phyloP scores from a whole-genome alignment of 2,797 vertebrate genomes.

The Oryzias sinensis region DNA sequence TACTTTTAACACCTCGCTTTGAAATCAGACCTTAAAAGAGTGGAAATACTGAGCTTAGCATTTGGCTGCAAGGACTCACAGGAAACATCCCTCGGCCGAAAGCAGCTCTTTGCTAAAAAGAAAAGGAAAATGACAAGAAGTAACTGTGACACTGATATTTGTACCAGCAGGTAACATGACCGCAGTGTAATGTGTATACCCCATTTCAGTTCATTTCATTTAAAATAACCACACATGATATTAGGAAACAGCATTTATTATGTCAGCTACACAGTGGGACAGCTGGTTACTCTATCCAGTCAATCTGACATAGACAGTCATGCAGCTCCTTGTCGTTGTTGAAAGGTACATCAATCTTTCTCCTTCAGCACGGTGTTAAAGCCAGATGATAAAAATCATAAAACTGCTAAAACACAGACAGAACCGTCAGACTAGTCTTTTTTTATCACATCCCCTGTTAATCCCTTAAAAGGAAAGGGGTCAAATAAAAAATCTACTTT shows the following conservation, averaged over 20 bases:
- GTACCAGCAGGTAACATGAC: not conserved
- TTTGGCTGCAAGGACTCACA: no score
- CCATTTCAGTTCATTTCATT: not conserved
- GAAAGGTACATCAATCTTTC: constrained; percentile 74
- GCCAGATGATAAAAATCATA: constrained; percentile 71
- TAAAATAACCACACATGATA: not conserved
- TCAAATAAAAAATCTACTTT: constrained; percentile 43
- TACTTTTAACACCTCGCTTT: no score
- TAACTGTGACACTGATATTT: not conserved
- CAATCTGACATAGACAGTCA: constrained; percentile 47
- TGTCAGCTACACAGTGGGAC: constrained; percentile 18
- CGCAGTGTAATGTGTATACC: not conserved
- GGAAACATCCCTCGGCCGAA: no score
- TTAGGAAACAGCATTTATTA: not conserved
- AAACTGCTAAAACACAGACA: constrained; percentile 68
- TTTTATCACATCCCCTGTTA: constrained; percentile 13
- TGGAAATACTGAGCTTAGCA: no score
- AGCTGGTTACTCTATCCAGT: constrained; percentile 34
- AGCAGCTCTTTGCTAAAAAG: no score
- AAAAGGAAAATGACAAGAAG: no score
- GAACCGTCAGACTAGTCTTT: constrained; percentile 29
- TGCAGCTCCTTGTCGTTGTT: constrained; percentile 57
- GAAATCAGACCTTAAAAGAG: no score
- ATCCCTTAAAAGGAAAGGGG: constrained; percentile 25
- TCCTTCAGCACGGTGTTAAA: constrained; percentile 66